Evolutionary conservation across 2,113 vertebrate genomes (phyloP).

Genomic region (Riparia riparia): DNA sequence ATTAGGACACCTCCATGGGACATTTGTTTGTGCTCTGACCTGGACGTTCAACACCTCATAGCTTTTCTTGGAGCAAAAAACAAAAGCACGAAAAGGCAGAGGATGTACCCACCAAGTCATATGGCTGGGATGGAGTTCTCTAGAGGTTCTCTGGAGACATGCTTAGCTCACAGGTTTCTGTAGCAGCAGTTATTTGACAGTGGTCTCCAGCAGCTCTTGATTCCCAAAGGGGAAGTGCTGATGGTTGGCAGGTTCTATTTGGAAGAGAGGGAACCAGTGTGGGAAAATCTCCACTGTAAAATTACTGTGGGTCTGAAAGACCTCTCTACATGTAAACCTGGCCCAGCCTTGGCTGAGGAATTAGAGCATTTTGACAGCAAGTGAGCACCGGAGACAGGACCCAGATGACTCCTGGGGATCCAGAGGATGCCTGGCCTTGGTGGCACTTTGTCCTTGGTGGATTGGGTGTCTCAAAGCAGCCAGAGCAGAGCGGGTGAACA

Average conservation of each 20-base stretch:
- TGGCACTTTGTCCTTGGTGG: not conserved
- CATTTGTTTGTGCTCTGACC: not conserved
- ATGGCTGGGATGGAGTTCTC: not conserved
- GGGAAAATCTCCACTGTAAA: not conserved
- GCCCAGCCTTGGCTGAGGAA: not conserved
- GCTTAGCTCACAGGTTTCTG: not conserved
- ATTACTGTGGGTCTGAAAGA: no score
- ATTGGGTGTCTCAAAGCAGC: not conserved
- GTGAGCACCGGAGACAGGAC: not conserved
- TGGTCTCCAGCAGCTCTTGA: not conserved
- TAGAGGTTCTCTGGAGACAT: not conserved
- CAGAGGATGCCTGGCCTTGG: not conserved
- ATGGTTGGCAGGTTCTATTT: not conserved
- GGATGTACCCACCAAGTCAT: no score
- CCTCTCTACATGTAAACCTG: not conserved
- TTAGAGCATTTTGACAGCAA: not conserved
- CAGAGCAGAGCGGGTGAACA: not conserved
- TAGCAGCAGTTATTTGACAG: not conserved
- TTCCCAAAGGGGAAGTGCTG: not conserved
- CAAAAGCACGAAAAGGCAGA: not conserved
- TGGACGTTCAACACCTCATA: not conserved
- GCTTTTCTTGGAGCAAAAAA: not conserved
- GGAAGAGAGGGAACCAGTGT: fast-evolving
- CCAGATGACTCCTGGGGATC: not conserved
- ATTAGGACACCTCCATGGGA: not conserved